Conservation (phyloP, 1,140 invertebrate species). For the Zaprionus ghesquierei region DNA sequence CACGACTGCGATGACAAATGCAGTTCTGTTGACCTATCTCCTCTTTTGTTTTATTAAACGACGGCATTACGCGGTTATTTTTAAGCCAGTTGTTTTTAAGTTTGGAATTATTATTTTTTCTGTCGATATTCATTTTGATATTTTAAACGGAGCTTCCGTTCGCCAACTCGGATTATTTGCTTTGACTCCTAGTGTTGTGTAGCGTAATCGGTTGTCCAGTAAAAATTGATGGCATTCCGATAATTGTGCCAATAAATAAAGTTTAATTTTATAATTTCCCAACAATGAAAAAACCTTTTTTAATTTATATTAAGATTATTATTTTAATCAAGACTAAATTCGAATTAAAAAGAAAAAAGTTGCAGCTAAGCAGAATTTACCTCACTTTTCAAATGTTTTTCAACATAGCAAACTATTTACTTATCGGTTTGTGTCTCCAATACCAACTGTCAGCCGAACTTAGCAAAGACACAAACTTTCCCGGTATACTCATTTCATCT, state of each 20-base stretch:
- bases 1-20: slow-evolving; percentile 49
- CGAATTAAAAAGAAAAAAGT: not conserved
- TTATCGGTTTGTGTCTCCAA: not conserved
- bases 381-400: not conserved
- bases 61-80: not conserved
- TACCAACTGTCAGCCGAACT: not conserved
- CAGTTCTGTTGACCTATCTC: not conserved
- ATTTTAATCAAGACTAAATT: too few relatives aligned
- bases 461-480: slow-evolving; percentile 9
- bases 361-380: not conserved
- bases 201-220: not conserved
- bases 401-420: not conserved
- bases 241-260: not conserved
- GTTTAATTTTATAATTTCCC: not conserved
- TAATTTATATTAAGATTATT: too few relatives aligned
- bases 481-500: slow-evolving; percentile 1
- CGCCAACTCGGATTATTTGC: not conserved
- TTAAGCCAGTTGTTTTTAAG: not conserved
- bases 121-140: slow-evolving; percentile 16
- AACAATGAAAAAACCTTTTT: not conserved
- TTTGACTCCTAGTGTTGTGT: not conserved
- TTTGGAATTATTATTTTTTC: not conserved
- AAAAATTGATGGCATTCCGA: not conserved
- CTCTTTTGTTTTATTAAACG: not conserved
- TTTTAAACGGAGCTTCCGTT: not conserved